A percentile compares a stretch with the other conserved stretches of the same genome.
phyloP scores from a whole-genome alignment of 2,113 vertebrate genomes.

The Galbula dea region DNA sequence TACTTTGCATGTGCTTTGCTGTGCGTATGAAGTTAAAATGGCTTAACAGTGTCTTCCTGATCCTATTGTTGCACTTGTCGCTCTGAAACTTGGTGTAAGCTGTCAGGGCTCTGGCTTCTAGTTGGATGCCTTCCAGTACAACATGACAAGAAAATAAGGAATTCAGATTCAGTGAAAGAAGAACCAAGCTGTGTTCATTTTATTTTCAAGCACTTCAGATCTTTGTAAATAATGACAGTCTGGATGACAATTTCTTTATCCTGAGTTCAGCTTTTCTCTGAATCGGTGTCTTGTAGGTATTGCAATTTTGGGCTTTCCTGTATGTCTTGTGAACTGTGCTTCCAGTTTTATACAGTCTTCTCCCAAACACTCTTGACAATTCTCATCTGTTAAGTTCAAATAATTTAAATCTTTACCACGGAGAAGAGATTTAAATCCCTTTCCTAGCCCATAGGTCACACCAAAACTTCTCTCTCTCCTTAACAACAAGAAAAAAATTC shows the following conservation, averaged over 20 bases:
- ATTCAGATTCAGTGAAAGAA: not conserved
- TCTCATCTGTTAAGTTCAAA: not conserved
- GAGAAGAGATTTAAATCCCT: not conserved
- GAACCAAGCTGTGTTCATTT: not conserved
- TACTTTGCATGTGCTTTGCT: not conserved
- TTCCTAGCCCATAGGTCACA: not conserved
- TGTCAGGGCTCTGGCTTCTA: not conserved
- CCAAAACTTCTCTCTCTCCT: not conserved
- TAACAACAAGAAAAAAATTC: not conserved
- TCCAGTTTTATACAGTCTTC: not conserved
- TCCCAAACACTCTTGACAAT: not conserved
- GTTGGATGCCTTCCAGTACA: not conserved
- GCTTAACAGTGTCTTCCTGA: not conserved
- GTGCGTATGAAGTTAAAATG: not conserved
- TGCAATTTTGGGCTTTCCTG: not conserved
- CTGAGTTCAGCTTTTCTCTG: not conserved
- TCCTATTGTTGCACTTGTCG: rapidly evolving
- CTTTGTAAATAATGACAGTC: not conserved
- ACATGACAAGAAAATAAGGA: not conserved
- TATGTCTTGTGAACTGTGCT: not conserved
- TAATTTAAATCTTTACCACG: not conserved
- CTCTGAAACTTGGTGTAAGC: not conserved
- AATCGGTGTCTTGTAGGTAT: not conserved
- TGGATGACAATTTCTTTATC: not conserved
- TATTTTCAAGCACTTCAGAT: not conserved